Percentiles rank a stretch among this genome's conserved stretches.
Evolutionary conservation across 2,113 vertebrate genomes (phyloP).

Genomic region (Hydropotes inermis): DNA sequence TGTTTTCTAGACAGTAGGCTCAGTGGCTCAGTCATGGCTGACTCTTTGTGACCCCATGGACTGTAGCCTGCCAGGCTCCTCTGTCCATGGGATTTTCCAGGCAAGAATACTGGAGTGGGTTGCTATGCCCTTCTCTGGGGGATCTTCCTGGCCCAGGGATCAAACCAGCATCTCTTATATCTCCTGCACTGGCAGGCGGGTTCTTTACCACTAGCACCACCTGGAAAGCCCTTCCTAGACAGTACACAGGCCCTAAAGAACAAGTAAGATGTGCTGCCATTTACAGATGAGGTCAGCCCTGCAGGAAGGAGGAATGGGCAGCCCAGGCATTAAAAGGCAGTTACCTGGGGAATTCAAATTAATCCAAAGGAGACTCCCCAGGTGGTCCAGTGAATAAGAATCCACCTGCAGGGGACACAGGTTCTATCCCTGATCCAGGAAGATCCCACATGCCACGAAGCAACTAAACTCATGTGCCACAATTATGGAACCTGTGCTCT

Average conservation of each 20-base stretch:
- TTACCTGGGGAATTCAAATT: not conserved
- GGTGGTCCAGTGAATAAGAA: not conserved
- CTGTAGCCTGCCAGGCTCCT: not conserved
- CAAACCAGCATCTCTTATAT: not conserved
- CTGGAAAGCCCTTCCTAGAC: not conserved
- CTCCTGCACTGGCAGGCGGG: not conserved
- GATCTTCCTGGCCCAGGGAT: not conserved
- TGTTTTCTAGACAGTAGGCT: not conserved
- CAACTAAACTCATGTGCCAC: not conserved
- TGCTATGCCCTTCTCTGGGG: not conserved
- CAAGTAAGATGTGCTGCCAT: not conserved
- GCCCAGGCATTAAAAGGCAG: not conserved
- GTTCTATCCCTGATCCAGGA: not conserved
- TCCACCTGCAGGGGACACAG: not conserved
- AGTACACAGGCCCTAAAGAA: not conserved
- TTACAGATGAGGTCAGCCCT: constrained; percentile 4
- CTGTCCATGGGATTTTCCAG: not conserved
- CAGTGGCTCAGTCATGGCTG: not conserved
- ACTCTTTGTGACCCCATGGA: not conserved
- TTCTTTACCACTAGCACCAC: not conserved
- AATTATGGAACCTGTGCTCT: not conserved
- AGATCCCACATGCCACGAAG: not conserved
- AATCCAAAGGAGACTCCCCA: not conserved
- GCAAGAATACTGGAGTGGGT: not conserved
- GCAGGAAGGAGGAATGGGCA: not conserved